These are phyloP conservation scores for Python bivittatus DNA, from an alignment of 2,113 vertebrate species.

Conservation along the genomic window DNA sequence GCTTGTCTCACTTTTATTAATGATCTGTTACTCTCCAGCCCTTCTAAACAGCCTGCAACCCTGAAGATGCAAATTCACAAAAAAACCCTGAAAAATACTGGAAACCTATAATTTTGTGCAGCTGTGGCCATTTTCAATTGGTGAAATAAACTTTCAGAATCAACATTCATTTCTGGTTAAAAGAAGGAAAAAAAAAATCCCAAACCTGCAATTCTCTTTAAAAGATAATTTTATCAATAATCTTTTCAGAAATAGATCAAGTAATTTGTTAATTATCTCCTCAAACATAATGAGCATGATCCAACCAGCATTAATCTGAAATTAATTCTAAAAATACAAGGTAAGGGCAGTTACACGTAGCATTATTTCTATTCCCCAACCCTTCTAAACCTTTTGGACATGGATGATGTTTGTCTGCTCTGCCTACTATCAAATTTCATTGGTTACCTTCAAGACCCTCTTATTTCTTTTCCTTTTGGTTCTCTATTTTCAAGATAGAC, in stretches of 20 bases:
- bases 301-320: background rate
- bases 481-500: background rate
- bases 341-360: background rate
- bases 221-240: background rate
- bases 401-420: background rate
- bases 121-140: slow-evolving; percentile 6
- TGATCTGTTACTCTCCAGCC: background rate
- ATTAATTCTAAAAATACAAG: background rate
- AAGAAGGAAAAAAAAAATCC: background rate
- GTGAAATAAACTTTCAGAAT: background rate
- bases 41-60: background rate
- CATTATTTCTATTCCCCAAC: background rate
- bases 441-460: background rate
- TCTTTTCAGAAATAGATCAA: background rate
- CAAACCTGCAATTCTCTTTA: background rate
- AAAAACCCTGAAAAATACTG: background rate
- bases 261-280: slow-evolving; percentile 12
- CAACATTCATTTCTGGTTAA: background rate
- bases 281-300: background rate
- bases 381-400: background rate
- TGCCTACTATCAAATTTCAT: background rate
- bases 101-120: slow-evolving; percentile 18
- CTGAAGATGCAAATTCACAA: background rate
- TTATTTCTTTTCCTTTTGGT: background rate
- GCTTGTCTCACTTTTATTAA: background rate